These are phyloP conservation scores for Malthinus seriepunctatus DNA, from an alignment of 2,888 invertebrate genomes.

Conservation along the genomic window DNA sequence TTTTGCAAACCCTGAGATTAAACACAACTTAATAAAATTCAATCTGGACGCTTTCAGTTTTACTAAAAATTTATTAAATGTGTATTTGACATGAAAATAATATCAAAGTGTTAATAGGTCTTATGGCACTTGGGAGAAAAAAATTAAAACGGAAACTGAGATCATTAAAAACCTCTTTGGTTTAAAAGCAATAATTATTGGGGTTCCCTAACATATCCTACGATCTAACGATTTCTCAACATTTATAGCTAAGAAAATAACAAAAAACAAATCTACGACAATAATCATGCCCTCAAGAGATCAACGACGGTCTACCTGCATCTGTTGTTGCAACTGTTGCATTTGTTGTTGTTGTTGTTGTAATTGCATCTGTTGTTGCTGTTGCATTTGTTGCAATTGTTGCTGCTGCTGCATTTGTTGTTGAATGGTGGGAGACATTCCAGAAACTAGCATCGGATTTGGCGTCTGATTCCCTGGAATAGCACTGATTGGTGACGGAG, in stretches of 20 bases:
- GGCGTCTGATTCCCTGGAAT: constrained; percentile 50
- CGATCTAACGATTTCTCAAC: background rate
- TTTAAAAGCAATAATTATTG: too few relatives aligned
- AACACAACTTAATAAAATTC: constrained; percentile 11
- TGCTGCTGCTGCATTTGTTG: constrained; percentile 51
- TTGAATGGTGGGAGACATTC: constrained; percentile 57
- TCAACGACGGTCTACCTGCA: constrained; percentile 64
- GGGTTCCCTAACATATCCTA: too few relatives aligned
- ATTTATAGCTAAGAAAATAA: background rate
- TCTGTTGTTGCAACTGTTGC: constrained; percentile 60
- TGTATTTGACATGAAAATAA: too few relatives aligned
- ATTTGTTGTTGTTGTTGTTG: constrained; percentile 62
- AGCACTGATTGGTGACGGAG: constrained; percentile 44
- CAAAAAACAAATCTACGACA: constrained; percentile 34
- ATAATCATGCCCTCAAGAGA: constrained; percentile 42
- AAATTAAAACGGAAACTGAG: constrained; percentile 3
- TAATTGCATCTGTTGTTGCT: constrained; percentile 60
- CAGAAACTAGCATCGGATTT: constrained; percentile 60
- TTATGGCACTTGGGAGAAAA: background rate
- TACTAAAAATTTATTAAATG: too few relatives aligned
- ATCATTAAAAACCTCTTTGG: background rate
- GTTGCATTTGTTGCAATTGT: constrained; percentile 59
- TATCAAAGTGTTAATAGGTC: background rate
- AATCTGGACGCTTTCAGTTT: too few relatives aligned
- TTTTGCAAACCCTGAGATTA: constrained; percentile 32